Evolutionary conservation across 2,888 invertebrate genomes (phyloP).

Genomic region (Plusia festucae): DNA sequence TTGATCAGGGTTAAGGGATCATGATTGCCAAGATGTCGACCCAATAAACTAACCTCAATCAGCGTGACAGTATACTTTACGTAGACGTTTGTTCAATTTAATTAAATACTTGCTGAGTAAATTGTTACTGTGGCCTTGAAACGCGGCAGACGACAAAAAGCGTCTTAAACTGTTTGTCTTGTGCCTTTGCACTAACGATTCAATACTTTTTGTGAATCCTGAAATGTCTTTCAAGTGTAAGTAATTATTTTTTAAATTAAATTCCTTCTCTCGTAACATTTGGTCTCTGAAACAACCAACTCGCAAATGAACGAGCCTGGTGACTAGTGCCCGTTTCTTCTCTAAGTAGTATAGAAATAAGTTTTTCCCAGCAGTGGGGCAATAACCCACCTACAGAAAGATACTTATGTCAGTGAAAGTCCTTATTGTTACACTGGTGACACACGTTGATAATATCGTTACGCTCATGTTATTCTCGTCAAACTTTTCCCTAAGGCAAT

Average conservation of each 20-base stretch:
- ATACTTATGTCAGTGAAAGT: no score
- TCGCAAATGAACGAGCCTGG: no score
- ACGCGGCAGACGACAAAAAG: neutral
- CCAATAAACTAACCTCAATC: neutral
- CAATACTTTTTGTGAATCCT: neutral
- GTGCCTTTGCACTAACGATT: neutral
- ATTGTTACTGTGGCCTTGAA: neutral
- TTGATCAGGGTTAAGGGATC: neutral
- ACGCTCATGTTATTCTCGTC: neutral
- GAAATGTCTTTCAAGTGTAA: neutral
- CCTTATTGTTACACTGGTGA: neutral
- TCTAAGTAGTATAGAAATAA: no score
- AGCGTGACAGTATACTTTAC: neutral
- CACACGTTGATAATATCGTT: neutral
- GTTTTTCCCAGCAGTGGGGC: no score
- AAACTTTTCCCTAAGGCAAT: neutral
- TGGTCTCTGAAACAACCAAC: no score
- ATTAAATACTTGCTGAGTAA: constrained; percentile 5
- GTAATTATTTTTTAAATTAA: no score
- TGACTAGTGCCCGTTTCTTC: no score
- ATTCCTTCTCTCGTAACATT: no score
- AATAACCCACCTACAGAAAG: neutral
- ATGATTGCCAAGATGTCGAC: neutral
- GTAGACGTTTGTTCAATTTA: neutral
- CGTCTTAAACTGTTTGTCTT: neutral